Evolutionary conservation across 2,797 vertebrate genomes (phyloP), one percentile per base, ranked within the genome.

Genomic region (Ctenopoma kingsleyae): DNA sequence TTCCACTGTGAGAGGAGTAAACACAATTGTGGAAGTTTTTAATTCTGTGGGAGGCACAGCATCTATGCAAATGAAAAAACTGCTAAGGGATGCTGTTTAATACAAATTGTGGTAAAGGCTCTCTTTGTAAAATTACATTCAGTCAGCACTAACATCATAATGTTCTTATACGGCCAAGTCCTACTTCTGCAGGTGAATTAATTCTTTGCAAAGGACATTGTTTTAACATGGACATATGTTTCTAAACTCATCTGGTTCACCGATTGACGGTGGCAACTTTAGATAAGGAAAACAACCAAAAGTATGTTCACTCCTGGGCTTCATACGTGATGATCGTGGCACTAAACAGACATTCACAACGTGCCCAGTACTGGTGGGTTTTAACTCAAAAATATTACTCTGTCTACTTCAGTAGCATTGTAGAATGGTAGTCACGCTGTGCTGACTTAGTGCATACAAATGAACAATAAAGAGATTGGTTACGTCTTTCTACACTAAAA

Each of bases 11-110:
- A 51, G 60, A 57, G 41, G 8, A 50, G 67, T 53, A 74, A 70
- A 85, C 70, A 74, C 65, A 80, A 23, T 50, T 4, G 11, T 25
- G 58, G 23, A 56, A n/a, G 38, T 70, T 69, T 67, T 74, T 74
- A 22, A 78, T 62, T 66, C 40, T 68, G 52, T 64, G 50, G 57
- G 80, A 65, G 52, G 35, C 58, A 70, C 76, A 76, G 61, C 58
- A 81, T 83, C 41, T n/a, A 61, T 81, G 81, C 67, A 56, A 78
- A 87, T 73, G 5, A 64, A 41, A 40, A 25, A 62, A 80, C 63
- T 25, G 69, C 62, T 68, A 50, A 46, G 23, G 46, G 80, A 61
- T 38, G 32, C 75, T 74, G 64, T 71, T 81, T 67, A 35, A 76
- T 78, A 53, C 56, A 63, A 16, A 67, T 6, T n/a, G 22, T 40